phyloP scores from a whole-genome alignment of 2,888 invertebrate species.

The Silvanus unidentatus region DNA sequence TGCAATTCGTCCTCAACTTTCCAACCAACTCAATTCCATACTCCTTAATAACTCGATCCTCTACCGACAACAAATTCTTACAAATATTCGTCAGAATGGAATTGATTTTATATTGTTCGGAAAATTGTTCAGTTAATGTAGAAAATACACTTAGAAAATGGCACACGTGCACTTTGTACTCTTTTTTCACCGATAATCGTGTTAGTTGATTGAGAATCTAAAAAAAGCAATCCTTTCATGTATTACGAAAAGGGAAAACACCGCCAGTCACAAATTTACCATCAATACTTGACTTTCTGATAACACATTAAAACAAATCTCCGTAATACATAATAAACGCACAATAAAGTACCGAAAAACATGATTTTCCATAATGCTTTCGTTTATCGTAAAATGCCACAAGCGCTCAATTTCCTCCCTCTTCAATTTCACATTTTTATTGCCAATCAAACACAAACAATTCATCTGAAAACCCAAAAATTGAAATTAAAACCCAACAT shows the following conservation, averaged over 20 bases:
- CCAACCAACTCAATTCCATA: no score
- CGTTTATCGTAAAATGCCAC: conserved; percentile 3
- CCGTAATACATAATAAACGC: background rate
- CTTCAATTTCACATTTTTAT: background rate
- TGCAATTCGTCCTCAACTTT: no score
- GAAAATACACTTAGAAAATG: background rate
- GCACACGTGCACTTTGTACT: conserved; percentile 12
- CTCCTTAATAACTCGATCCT: no score
- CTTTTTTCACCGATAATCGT: conserved; percentile 10
- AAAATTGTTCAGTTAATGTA: no score
- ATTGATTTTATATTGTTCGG: no score
- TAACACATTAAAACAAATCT: no score
- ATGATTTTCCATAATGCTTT: conserved; percentile 1
- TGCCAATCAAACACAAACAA: conserved; percentile 5
- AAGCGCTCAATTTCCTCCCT: conserved; percentile 11
- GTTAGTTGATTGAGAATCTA: conserved; percentile 23
- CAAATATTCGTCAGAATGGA: no score
- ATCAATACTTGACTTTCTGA: no score
- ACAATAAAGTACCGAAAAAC: conserved; percentile 12
- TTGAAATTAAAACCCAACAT: conserved; percentile 1
- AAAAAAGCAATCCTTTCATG: no score
- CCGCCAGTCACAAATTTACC: no score
- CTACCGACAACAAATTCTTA: no score
- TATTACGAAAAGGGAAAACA: no score
- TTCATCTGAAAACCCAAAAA: conserved; percentile 7